Conservation (phyloP, 1,140 invertebrate species). For the Thereuonema tuberculata region DNA sequence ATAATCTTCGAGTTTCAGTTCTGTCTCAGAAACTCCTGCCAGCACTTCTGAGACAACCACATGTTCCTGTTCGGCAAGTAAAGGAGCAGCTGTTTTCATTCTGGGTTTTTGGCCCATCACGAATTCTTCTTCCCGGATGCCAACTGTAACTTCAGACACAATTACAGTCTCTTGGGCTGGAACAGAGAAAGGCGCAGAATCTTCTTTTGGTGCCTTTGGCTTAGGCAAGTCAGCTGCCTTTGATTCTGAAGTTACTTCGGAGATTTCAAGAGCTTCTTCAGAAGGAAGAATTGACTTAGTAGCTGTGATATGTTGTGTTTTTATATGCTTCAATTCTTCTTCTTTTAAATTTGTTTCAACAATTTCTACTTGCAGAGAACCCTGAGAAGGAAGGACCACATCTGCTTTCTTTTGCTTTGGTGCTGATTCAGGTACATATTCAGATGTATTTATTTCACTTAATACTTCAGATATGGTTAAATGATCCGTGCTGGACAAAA, state of each 20-base stretch:
- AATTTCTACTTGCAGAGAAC: slow-evolving; percentile 14
- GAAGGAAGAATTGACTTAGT: slow-evolving; percentile 11
- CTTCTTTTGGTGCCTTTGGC: not conserved
- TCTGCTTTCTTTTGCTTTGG: slow-evolving; percentile 15
- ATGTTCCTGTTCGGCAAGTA: slow-evolving; percentile 10
- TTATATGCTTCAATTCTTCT: slow-evolving; percentile 7
- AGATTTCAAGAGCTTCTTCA: slow-evolving; percentile 12
- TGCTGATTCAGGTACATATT: slow-evolving; percentile 19
- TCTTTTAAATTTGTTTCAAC: slow-evolving; percentile 15
- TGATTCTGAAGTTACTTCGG: not conserved
- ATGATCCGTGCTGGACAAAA: not conserved
- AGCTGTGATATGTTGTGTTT: slow-evolving; percentile 8
- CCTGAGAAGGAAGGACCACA: slow-evolving; percentile 5
- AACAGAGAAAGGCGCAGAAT: not conserved
- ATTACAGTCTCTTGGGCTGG: slow-evolving; percentile 1
- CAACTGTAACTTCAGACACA: not conserved
- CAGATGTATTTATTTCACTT: slow-evolving; percentile 9
- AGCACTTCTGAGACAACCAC: slow-evolving; percentile 3
- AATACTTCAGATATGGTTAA: not conserved
- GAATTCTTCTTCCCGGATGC: not conserved
- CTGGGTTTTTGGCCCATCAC: not conserved
- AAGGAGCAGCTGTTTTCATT: slow-evolving; percentile 13
- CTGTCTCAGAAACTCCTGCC: slow-evolving; percentile 2
- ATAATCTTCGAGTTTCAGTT: not conserved
- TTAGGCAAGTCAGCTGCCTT: not conserved